Percentiles rank a stretch among this genome's conserved stretches.
Evolutionary conservation across 2,113 vertebrate species (phyloP).

Genomic region (Hippopotamus amphibius): DNA sequence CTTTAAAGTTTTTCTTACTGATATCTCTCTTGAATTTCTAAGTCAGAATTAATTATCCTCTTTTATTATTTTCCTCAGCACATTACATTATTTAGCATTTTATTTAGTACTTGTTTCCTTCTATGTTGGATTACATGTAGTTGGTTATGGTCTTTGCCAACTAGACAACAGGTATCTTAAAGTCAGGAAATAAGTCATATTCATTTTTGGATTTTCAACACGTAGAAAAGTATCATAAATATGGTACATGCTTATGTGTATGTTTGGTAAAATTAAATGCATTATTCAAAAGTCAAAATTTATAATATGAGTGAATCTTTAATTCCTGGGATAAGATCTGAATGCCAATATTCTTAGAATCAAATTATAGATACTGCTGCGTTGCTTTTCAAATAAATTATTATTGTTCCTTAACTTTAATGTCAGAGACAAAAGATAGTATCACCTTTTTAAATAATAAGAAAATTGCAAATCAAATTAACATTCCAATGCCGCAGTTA

Average conservation of each 20-base stretch:
- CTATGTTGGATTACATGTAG: neutral
- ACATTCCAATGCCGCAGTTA: neutral
- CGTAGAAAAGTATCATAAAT: neutral
- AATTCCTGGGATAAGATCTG: constrained; percentile 43
- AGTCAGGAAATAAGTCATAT: neutral
- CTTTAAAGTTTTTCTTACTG: neutral
- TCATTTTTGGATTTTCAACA: constrained; percentile 18
- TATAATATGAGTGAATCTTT: constrained; percentile 42
- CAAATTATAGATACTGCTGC: neutral
- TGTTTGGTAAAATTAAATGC: constrained; percentile 31
- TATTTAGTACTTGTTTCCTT: constrained; percentile 46
- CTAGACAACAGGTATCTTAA: neutral
- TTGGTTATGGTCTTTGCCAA: neutral
- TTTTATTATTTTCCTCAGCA: constrained; percentile 22
- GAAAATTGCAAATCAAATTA: constrained; percentile 35
- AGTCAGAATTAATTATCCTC: constrained; percentile 30
- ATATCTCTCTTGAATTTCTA: neutral
- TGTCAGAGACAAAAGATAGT: neutral
- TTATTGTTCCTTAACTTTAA: constrained; percentile 28
- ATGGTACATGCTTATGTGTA: constrained; percentile 3
- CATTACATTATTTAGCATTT: constrained; percentile 11
- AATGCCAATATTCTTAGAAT: constrained; percentile 16
- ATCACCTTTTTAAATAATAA: neutral
- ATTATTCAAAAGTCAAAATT: constrained; percentile 58
- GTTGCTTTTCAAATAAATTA: constrained; percentile 59